These are phyloP conservation scores for Ornithorhynchus anatinus DNA, from an alignment of 2,113 vertebrate species.

Conservation along the genomic window DNA sequence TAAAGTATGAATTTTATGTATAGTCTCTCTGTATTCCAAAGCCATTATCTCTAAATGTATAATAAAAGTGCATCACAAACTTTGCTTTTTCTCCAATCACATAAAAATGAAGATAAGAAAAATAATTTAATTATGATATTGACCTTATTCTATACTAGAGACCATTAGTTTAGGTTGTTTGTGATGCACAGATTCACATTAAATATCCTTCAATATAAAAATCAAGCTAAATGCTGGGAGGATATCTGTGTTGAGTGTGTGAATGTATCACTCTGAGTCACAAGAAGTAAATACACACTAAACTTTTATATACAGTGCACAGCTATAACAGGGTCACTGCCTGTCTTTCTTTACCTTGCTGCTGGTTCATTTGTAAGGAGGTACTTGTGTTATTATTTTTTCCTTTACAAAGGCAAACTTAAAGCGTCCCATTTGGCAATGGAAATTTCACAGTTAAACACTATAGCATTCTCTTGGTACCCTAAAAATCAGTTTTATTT, in stretches of 20 bases:
- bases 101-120: constrained; percentile 39
- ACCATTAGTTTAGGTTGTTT: constrained; percentile 31
- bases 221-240: constrained; percentile 57
- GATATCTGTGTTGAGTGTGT: constrained; percentile 53
- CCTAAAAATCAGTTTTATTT: constrained; percentile 44
- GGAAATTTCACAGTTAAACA: constrained; percentile 36
- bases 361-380: constrained; percentile 59
- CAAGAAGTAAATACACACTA: constrained; percentile 28
- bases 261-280: constrained; percentile 40
- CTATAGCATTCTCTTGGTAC: background rate
- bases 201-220: constrained; percentile 59
- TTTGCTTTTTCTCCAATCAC: constrained; percentile 57
- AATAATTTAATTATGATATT: constrained; percentile 22
- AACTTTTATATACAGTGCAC: constrained; percentile 58
- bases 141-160: constrained; percentile 35
- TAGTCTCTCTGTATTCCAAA: constrained; percentile 51
- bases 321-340: constrained; percentile 63
- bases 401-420: constrained; percentile 63
- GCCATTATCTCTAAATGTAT: constrained; percentile 55
- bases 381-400: constrained; percentile 59
- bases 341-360: constrained; percentile 65
- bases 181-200: constrained; percentile 21
- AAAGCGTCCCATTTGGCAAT: constrained; percentile 51
- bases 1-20: constrained; percentile 52
- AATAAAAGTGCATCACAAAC: constrained; percentile 49